Evolutionary conservation across 2,113 vertebrate species (phyloP).

Genomic region (Uria lomvia): DNA sequence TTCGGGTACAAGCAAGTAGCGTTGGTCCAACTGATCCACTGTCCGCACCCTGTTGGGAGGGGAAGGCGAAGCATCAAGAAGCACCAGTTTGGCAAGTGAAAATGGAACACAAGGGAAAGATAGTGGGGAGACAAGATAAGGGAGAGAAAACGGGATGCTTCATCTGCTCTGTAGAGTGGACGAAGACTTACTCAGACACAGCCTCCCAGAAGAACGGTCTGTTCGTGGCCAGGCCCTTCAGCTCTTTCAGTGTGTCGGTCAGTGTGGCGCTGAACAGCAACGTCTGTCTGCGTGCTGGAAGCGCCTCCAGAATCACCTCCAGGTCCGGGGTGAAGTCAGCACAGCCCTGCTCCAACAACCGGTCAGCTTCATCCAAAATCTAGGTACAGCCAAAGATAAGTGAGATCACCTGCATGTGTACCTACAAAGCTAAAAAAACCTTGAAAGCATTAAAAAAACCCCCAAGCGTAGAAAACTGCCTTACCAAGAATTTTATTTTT

Average conservation of each 20-base stretch:
- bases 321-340: conserved; percentile 90
- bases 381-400: rapidly evolving
- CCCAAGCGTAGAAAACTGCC: neutral
- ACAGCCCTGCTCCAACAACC: conserved; percentile 90
- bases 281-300: conserved; percentile 84
- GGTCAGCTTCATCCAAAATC: conserved; percentile 93
- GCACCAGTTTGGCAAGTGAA: rapidly evolving
- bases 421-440: no score
- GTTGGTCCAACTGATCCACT: conserved; percentile 88
- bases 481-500: conserved; percentile 86
- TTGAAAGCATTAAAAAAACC: rapidly evolving
- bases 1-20: conserved; percentile 90
- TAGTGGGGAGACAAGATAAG: rapidly evolving
- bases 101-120: rapidly evolving
- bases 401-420: rapidly evolving
- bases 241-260: conserved; percentile 83
- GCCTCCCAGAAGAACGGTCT: conserved; percentile 94
- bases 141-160: rapidly evolving
- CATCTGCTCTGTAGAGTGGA: rapidly evolving
- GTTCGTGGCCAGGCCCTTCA: conserved; percentile 86
- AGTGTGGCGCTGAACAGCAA: conserved; percentile 94
- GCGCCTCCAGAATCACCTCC: conserved; percentile 79
- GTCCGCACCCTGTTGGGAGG: conserved; percentile 77
- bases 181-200: conserved; percentile 78
- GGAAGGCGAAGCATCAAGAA: neutral